phyloP scores from a whole-genome alignment of 2,113 vertebrate species.

The Pseudorasbora parva region DNA sequence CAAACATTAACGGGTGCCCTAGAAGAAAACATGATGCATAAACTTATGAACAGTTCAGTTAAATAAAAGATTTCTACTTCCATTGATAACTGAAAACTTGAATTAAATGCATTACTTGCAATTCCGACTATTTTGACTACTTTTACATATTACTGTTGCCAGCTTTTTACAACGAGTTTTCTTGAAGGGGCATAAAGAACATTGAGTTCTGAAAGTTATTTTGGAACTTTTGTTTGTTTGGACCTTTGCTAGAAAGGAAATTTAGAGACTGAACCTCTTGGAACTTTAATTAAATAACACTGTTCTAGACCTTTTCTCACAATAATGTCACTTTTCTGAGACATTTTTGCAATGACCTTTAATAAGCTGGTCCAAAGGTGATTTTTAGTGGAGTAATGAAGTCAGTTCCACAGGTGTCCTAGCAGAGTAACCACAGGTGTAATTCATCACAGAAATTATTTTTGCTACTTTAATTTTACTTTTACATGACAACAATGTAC shows the following conservation, averaged over 20 bases:
- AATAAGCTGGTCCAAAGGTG: constrained; percentile 5
- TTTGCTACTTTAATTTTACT: no score
- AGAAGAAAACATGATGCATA: no score
- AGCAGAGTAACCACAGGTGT: background rate
- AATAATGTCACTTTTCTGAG: constrained; percentile 1
- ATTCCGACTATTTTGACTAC: background rate
- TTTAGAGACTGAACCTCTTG: background rate
- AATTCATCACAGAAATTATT: background rate
- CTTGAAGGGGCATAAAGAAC: background rate
- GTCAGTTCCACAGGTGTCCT: constrained; percentile 20
- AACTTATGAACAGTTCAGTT: background rate
- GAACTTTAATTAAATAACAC: constrained; percentile 15
- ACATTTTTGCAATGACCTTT: constrained; percentile 24
- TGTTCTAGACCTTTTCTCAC: background rate
- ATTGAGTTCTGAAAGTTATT: background rate
- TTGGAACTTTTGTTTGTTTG: constrained; percentile 9
- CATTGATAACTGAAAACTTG: no score
- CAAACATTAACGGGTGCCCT: no score
- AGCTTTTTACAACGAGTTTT: background rate
- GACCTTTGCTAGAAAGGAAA: background rate
- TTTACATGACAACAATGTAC: no score
- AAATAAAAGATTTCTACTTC: no score
- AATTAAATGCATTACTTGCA: background rate
- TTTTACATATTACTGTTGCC: background rate
- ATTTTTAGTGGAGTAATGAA: background rate